Evolutionary conservation across 2,113 vertebrate genomes (phyloP).

Genomic region (Poeciliopsis prolifica): DNA sequence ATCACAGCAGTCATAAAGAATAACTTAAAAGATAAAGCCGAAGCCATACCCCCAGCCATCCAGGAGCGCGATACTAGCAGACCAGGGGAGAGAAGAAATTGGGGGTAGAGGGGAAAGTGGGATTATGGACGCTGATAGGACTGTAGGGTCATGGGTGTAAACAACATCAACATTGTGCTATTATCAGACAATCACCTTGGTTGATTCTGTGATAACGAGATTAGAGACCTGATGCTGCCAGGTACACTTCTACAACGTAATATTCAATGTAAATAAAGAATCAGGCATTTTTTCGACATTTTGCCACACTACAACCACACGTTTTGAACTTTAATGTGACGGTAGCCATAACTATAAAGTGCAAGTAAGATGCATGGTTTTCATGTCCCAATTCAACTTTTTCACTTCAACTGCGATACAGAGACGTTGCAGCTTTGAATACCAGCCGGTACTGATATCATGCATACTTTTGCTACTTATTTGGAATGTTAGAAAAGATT

Average conservation of each 20-base stretch:
- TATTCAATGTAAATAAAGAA: not conserved
- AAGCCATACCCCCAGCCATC: conserved; percentile 99
- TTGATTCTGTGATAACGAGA: conserved; percentile 1
- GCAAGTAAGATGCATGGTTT: not conserved
- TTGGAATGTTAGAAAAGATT: too few relatives aligned
- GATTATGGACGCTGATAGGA: conserved; percentile 48
- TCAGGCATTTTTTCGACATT: not conserved
- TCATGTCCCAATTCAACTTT: not conserved
- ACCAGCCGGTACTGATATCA: too few relatives aligned
- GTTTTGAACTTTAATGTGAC: not conserved
- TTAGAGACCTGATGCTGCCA: not conserved
- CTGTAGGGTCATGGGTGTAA: conserved; percentile 28
- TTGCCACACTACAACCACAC: not conserved
- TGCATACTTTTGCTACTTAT: too few relatives aligned
- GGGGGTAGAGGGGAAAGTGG: conserved; percentile 60
- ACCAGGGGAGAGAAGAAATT: conserved; percentile 87
- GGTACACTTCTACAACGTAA: not conserved
- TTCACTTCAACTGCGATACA: too few relatives aligned
- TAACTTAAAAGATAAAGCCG: conserved; percentile 80
- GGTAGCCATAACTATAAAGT: too few relatives aligned
- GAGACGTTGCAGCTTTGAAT: too few relatives aligned
- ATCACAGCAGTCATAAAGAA: conserved; percentile 41
- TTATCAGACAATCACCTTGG: conserved; percentile 7
- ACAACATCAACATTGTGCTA: conserved; percentile 36
- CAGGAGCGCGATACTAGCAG: conserved; percentile 97